Percentiles rank a stretch among this genome's conserved stretches.
Evolutionary conservation across 2,113 vertebrate genomes (phyloP).

Genomic region (Cepphus grylle): DNA sequence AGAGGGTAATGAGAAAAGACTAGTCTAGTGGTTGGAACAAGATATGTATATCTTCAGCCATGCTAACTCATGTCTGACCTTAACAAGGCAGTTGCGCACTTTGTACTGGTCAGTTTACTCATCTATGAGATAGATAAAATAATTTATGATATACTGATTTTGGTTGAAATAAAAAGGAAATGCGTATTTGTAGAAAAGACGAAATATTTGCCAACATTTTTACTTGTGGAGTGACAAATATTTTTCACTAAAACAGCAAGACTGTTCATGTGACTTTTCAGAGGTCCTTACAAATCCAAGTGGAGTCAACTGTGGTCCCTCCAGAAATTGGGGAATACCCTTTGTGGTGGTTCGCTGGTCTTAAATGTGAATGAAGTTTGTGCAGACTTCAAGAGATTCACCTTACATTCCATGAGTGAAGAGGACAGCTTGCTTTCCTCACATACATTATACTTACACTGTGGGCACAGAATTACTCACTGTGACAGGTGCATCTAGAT

Average conservation of each 20-base stretch:
- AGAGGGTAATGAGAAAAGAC: background rate
- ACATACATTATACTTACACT: accelerated
- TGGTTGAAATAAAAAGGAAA: background rate
- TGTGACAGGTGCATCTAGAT: background rate
- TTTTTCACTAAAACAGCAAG: background rate
- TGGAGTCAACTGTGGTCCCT: background rate
- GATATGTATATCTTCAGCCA: background rate
- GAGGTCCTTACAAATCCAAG: background rate
- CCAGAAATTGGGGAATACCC: background rate
- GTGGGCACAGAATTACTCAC: background rate
- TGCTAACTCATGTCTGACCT: background rate
- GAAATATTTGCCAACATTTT: background rate
- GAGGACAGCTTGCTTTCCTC: background rate
- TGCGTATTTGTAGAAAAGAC: background rate
- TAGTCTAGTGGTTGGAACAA: background rate
- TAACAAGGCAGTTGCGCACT: background rate
- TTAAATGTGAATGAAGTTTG: background rate
- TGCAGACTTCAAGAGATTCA: background rate
- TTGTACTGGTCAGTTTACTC: background rate
- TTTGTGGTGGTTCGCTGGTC: background rate
- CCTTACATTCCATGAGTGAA: background rate
- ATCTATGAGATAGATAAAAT: background rate
- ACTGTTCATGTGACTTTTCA: background rate
- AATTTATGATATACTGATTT: background rate
- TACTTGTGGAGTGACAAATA: background rate